Base-by-base conservation (phyloP, 2,113 vertebrate species). In the Sinocyclocheilus anophthalmus region DNA sequence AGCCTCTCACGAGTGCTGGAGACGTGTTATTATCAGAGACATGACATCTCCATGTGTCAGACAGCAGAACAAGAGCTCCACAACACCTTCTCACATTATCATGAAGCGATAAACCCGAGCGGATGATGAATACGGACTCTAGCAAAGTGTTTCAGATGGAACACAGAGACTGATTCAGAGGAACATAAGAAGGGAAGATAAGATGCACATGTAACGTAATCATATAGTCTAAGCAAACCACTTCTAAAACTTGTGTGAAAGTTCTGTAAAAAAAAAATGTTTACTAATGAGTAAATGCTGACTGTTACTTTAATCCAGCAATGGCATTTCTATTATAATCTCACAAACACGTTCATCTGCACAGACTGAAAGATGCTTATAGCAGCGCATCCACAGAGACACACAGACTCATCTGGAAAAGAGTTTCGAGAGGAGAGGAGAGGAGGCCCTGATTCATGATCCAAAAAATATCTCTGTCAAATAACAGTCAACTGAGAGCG, bases 391-490 rank as follows among this genome's bases (percentile, higher is more conserved):
- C 85, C 63, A 59, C 79, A 57, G 84, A 91, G 89, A 89, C 77
- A 85, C 67, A 39, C 85, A 72, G 79, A 88, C 76, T 83, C 67
- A 80, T 92, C 92, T 91, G 92, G 92, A 92, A 92, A 93, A 92
- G 22, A 75, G 85, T 76, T 86, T 92, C 85, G 53, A 59, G 53
- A 53, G 18, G 81, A 53, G 26, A 39, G 76, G 22, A 24, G 39
- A 11, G 11, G 72, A 76, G n/a, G 73, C n/a, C 37, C n/a, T 16
- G 42, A 26, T 9, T 76, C 73, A 4, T 50, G 22, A 24, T 76
- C 73, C 73, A 48, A 24, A 75, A 75, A 7, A 48, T 48, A 48
- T 75, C 42, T 14, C 11, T 45, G 39, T 50, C 73, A 76, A 26
- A 50, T 50, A 26, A 75, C 20, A 73, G 5, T 50, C 2, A 50